Evolutionary conservation across 1,140 invertebrate genomes (phyloP).

Genomic region (Temnothorax longispinosus): DNA sequence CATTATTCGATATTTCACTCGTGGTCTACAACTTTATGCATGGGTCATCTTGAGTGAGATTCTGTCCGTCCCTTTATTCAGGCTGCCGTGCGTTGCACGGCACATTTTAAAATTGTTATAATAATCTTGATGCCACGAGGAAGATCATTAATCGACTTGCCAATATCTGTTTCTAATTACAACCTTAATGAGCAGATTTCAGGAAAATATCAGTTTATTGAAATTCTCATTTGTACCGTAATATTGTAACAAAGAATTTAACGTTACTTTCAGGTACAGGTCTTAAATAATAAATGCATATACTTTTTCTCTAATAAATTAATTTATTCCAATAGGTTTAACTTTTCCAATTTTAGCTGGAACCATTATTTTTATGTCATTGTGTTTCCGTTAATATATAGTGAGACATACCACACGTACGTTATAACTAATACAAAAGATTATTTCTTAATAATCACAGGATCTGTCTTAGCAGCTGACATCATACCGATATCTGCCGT

Average conservation of each 20-base stretch:
- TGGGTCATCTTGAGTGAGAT: slow-evolving; percentile 63
- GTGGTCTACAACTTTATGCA: slow-evolving; percentile 32
- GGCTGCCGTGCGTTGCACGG: slow-evolving; percentile 75
- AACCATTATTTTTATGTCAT: slow-evolving; percentile 79
- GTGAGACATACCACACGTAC: slow-evolving; percentile 60
- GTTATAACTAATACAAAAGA: slow-evolving; percentile 83
- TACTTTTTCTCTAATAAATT: slow-evolving; percentile 83
- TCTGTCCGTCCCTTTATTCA: slow-evolving; percentile 53
- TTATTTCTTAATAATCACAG: slow-evolving; percentile 85
- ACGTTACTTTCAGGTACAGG: slow-evolving; percentile 85
- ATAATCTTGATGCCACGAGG: slow-evolving; percentile 66
- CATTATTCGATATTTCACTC: background rate
- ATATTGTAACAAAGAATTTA: slow-evolving; percentile 80
- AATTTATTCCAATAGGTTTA: slow-evolving; percentile 85
- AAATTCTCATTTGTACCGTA: slow-evolving; percentile 64
- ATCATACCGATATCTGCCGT: slow-evolving; percentile 84
- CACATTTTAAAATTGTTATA: slow-evolving; percentile 51
- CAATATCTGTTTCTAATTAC: slow-evolving; percentile 73
- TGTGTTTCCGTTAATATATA: slow-evolving; percentile 77
- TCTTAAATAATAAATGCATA: slow-evolving; percentile 77
- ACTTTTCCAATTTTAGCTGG: slow-evolving; percentile 83
- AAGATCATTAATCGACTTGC: slow-evolving; percentile 66
- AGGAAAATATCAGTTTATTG: slow-evolving; percentile 76
- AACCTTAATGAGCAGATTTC: slow-evolving; percentile 77
- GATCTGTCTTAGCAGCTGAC: slow-evolving; percentile 85